Evolutionary conservation across 2,797 vertebrate species (phyloP), one percentile per base, ranked within the genome.

Genomic region (Luscinia megarhynchos): DNA sequence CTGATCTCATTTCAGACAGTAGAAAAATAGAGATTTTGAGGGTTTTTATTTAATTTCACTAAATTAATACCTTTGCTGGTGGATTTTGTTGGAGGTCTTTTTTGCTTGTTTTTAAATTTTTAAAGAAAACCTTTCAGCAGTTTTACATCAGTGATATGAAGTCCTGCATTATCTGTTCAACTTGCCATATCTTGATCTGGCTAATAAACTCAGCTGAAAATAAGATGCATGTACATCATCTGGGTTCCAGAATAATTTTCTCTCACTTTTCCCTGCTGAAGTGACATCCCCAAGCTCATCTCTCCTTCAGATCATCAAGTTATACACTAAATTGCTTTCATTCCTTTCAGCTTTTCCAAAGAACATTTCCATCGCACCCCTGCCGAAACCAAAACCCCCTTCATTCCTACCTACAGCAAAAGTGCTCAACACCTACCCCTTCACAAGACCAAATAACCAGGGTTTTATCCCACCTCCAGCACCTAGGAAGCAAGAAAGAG

Each of bases 11-110:
- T 89, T 55, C 23, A 16, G 72, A 26, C 11, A n/a, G 29, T 2
- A 80, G 22, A 83, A 91, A 89, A 76, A 34, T 0, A 1, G 26
- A 73, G 22, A 4, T 41, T 76, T 69, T 72, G 11, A 1, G 12
- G 1, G 0, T 4, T 80, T 6, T 18, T 12, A 15, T 7, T 23
- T 12, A 15, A 36, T 2, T 6, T n/a, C 45, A 59, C 14, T 53
- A 38, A 77, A 90, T 57, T 38, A 86, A 26, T 34, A 86, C 16
- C 17, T 32, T n/a, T 1, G 10, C 8, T 34, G 9, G 27, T 27
- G 3, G 18, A 34, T 17, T 84, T 78, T 64, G 17, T 0, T 67
- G 12, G 12, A n/a, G 18, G 22, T 64, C 38, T 45, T 27, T 48
- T 50, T 53, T 23, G 0, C 1, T 29, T 48, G 12, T 15, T 77